A percentile compares a stretch with the other conserved stretches of the same genome.
Conservation (phyloP, 1,140 invertebrate genomes). For the Globodera rostochiensis region DNA sequence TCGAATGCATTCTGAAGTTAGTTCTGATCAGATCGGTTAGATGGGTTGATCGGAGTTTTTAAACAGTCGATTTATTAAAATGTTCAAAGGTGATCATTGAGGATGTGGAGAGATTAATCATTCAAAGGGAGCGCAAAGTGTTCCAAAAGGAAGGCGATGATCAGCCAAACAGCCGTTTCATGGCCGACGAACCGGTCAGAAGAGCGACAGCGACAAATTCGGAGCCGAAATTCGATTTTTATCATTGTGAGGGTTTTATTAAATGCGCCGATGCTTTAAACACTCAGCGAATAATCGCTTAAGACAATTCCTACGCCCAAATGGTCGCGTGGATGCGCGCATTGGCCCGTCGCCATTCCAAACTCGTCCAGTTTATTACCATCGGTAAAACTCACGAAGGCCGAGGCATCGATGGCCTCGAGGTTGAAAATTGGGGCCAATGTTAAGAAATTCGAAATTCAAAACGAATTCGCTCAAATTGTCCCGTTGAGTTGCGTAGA, state of each 20-base stretch:
- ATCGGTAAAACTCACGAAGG: slow-evolving; percentile 64
- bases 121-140: slow-evolving; percentile 47
- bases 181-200: neutral
- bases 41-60: neutral
- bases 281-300: neutral
- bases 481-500: slow-evolving; percentile 49
- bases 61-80: neutral
- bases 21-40: neutral
- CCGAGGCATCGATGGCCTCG: slow-evolving; percentile 60
- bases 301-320: slow-evolving; percentile 54
- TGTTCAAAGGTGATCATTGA: slow-evolving; percentile 48
- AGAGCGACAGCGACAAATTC: neutral
- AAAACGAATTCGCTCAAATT: slow-evolving; percentile 27
- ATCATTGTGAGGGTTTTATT: slow-evolving; percentile 7
- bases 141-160: neutral
- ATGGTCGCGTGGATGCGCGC: slow-evolving; percentile 62
- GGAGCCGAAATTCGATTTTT: slow-evolving; percentile 23
- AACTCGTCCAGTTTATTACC: slow-evolving; percentile 61
- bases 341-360: slow-evolving; percentile 53
- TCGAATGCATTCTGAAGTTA: slow-evolving; percentile 38
- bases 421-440: slow-evolving; percentile 40
- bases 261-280: neutral
- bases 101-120: slow-evolving; percentile 62
- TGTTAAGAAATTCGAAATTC: slow-evolving; percentile 29
- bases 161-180: neutral